These are phyloP conservation scores for Chionoecetes opilio DNA, from an alignment of 1,140 invertebrate genomes.

Conservation along the genomic window DNA sequence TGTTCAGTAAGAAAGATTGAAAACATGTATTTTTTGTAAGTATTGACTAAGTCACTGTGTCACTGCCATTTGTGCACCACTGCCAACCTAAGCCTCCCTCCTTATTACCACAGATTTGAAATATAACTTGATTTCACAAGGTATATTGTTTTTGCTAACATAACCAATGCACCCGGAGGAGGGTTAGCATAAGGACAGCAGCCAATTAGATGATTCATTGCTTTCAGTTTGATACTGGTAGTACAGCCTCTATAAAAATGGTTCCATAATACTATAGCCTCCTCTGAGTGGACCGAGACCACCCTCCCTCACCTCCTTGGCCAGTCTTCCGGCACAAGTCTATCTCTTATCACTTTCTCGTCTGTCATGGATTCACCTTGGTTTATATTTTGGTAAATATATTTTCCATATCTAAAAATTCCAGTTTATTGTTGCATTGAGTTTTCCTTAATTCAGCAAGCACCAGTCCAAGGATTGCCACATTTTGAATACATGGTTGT, in stretches of 20 bases:
- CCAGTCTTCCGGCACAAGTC: no score
- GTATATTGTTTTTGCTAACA: no score
- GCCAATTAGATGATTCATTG: not conserved
- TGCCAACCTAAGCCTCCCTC: not conserved
- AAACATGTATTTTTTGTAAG: not conserved
- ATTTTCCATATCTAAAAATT: no score
- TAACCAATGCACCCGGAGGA: not conserved
- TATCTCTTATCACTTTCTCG: no score
- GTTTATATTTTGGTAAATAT: no score
- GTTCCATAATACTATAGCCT: not conserved
- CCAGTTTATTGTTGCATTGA: no score
- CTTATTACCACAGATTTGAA: not conserved
- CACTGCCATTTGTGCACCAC: constrained; percentile 27
- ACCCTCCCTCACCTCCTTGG: no score
- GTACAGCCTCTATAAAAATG: not conserved
- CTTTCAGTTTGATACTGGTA: not conserved
- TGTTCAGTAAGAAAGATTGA: not conserved
- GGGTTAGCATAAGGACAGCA: not conserved
- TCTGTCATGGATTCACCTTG: no score
- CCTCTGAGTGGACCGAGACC: no score
- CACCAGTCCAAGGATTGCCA: no score
- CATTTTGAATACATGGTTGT: no score
- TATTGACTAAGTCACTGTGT: not conserved
- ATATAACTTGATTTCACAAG: not conserved
- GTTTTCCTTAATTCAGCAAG: no score